Base-by-base conservation (phyloP, 2,888 invertebrate species). In the Leucozona laternaria region DNA sequence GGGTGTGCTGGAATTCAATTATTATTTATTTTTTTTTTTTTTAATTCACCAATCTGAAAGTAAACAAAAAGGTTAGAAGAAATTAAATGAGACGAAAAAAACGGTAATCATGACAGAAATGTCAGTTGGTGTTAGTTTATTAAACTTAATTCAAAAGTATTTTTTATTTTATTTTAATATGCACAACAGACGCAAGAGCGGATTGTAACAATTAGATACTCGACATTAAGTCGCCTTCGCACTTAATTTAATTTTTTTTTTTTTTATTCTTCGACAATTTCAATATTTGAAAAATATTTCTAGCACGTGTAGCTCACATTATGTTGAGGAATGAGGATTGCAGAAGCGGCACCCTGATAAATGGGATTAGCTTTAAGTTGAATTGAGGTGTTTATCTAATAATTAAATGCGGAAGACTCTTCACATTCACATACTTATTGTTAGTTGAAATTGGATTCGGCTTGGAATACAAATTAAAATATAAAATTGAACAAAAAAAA, bases 351-450 rank as follows among this genome's bases (percentile, higher is more conserved):
- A 45, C 50, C 55, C 58, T 72, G 45, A 58, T 58, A 78, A 53
- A 68, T 82, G 82, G 60, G 55, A 7, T 71, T 58, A 55, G 71
- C 40, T 43, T 7, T n/a, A 37, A 60, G 37, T 60, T 20, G 28
- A 34, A 57, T 76, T 71, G 53, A 86, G 78, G 86, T 81, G 86
- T 82, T 77, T 77, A 34, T 82, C 73, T 70, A 78, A 43, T 57
- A 71, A 75, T 78, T 81, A 76, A 71, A 86, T 79, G 86, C 86
- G 86, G 86, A 86, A 86, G 64, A 58, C 45, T 78, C 66, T 76
- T 72, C 55, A 40, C 45, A 58, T n/a, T n/a, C n/a, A n/a, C n/a
- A n/a, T n/a, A n/a, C n/a, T n/a, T n/a, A n/a, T n/a, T n/a, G n/a
- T n/a, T 43, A 64, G 60, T 48, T 57, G 60, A 22, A 55, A 45